Evolutionary conservation across 1,140 invertebrate species (phyloP).

Genomic region (Proales similis): DNA sequence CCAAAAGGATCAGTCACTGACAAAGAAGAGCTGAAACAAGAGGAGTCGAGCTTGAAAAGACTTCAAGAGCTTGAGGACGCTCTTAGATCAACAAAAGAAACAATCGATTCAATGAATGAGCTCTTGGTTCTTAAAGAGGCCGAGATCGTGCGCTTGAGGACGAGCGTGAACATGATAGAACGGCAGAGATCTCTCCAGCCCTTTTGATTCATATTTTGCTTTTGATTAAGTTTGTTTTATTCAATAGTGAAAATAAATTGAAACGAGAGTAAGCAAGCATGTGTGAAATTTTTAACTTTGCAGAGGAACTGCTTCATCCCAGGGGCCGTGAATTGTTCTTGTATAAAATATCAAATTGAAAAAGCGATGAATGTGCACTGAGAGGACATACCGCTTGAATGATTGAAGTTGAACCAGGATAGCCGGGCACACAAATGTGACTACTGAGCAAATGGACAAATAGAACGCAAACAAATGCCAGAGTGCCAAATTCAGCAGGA

Average conservation of each 20-base stretch:
- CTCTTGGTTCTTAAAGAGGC: slow-evolving; percentile 27
- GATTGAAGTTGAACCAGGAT: slow-evolving; percentile 72
- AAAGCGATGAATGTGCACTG: slow-evolving; percentile 1
- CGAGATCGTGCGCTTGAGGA: slow-evolving; percentile 13
- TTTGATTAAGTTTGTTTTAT: neutral
- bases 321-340: slow-evolving; percentile 36
- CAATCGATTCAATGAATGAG: slow-evolving; percentile 30
- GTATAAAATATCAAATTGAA: neutral
- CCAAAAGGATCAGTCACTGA: neutral
- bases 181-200: too few relatives aligned
- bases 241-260: neutral
- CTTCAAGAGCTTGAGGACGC: slow-evolving; percentile 13
- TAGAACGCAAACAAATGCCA: slow-evolving; percentile 54
- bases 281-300: neutral
- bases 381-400: slow-evolving; percentile 63
- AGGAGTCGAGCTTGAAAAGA: neutral
- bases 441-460: slow-evolving; percentile 53
- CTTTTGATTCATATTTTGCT: neutral
- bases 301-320: slow-evolving; percentile 24
- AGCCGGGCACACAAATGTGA: slow-evolving; percentile 62
- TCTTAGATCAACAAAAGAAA: slow-evolving; percentile 8
- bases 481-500: slow-evolving; percentile 39
- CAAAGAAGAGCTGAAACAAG: neutral
- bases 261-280: neutral
- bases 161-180: slow-evolving; percentile 14